Percentiles rank a stretch among this genome's conserved stretches.
Evolutionary conservation across 1,140 invertebrate species (phyloP).

Genomic region (Stratiolaelaps scimitus): DNA sequence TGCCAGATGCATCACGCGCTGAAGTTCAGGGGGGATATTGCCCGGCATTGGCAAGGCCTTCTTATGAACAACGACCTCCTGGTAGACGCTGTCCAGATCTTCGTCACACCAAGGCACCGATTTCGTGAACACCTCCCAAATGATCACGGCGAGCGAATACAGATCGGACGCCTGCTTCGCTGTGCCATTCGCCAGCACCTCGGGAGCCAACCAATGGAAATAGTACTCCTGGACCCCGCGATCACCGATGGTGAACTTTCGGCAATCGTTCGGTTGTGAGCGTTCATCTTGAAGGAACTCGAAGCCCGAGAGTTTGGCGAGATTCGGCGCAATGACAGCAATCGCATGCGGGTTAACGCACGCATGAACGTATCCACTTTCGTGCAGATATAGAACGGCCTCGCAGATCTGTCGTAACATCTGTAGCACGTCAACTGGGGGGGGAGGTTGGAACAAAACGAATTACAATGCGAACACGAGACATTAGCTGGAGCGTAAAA

Average conservation of each 20-base stretch:
- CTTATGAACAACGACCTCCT: neutral
- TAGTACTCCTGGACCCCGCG: conserved; percentile 8
- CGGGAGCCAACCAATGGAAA: conserved; percentile 22
- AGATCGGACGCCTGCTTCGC: neutral
- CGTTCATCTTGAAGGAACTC: conserved; percentile 4
- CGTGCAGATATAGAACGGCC: conserved; percentile 9
- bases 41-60: neutral
- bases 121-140: conserved; percentile 9
- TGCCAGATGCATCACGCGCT: too few species aligned
- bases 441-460: too few species aligned
- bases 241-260: conserved; percentile 6
- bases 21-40: too few species aligned
- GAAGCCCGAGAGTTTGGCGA: conserved; percentile 2
- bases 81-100: conserved; percentile 2
- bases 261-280: neutral
- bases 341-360: conserved; percentile 13
- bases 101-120: neutral
- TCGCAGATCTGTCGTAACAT: conserved; percentile 13
- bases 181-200: neutral
- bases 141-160: neutral
- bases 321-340: conserved; percentile 9
- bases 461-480: too few species aligned
- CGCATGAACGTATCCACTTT: neutral
- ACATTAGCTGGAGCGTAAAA: too few species aligned
- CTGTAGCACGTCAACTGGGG: conserved; percentile 2